Percentiles rank a stretch among this genome's conserved stretches.
Conservation (phyloP, 1,140 invertebrate species). For the Ditylenchus dipsaci region DNA sequence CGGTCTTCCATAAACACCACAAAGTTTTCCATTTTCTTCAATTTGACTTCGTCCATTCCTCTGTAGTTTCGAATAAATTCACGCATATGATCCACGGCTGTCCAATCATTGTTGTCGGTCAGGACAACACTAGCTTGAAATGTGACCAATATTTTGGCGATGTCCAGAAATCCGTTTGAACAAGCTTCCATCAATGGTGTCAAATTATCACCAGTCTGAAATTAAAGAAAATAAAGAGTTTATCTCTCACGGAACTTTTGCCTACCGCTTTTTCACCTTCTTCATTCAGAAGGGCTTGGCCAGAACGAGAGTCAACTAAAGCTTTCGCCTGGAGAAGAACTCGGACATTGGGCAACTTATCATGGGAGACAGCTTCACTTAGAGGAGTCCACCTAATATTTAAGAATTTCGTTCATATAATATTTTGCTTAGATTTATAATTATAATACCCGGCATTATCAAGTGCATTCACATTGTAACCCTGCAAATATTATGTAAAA, state of each 20-base stretch:
- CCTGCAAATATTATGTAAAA: not conserved
- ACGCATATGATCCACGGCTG: slow-evolving; percentile 5
- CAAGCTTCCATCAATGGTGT: slow-evolving; percentile 10
- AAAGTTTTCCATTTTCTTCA: not conserved
- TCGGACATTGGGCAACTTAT: not conserved
- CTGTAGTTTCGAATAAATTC: not conserved
- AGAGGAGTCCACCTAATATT: slow-evolving; percentile 11
- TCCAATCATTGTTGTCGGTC: slow-evolving; percentile 5
- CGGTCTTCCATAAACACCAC: not conserved
- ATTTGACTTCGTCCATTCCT: not conserved
- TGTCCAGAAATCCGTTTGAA: not conserved
- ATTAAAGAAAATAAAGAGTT: not conserved
- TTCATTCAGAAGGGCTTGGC: not conserved
- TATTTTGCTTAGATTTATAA: too few relatives aligned
- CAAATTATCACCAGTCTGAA: not conserved
- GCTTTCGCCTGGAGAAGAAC: slow-evolving; percentile 2
- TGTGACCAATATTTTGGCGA: not conserved
- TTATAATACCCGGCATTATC: slow-evolving; percentile 4
- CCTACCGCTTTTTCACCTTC: not conserved
- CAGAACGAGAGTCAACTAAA: not conserved
- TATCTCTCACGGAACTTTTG: not conserved
- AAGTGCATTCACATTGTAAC: slow-evolving; percentile 6
- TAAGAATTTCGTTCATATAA: too few relatives aligned
- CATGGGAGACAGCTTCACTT: not conserved
- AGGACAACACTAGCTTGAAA: not conserved